Percentiles rank a stretch among this genome's conserved stretches.
Evolutionary conservation across 2,797 vertebrate genomes (phyloP).

Genomic region (Gorsachius magnificus): DNA sequence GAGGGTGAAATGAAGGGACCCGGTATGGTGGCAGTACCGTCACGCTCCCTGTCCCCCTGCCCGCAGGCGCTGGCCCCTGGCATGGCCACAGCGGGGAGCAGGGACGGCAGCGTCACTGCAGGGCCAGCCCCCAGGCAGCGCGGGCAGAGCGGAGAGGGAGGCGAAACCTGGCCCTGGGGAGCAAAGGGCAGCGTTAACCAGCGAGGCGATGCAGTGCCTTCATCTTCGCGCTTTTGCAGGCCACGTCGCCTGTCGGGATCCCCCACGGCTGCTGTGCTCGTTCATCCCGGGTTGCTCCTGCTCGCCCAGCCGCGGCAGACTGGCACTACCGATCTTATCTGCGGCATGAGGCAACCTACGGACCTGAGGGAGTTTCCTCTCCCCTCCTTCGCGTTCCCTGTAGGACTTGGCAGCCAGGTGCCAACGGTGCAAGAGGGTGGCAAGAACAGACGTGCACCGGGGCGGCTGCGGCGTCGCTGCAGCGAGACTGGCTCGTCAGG

Average conservation of each 20-base stretch:
- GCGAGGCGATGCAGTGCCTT: fast-evolving
- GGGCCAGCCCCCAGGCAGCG: not conserved
- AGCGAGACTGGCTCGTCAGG: not conserved
- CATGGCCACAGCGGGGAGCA: not conserved
- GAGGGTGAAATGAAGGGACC: fast-evolving
- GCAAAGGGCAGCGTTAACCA: not conserved
- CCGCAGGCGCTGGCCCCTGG: fast-evolving
- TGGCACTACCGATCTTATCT: not conserved
- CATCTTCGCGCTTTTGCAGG: not conserved
- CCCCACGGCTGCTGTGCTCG: not conserved
- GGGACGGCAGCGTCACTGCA: not conserved
- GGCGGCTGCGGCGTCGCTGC: not conserved
- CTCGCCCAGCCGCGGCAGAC: not conserved
- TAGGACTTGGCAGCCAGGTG: not conserved
- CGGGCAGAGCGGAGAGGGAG: not conserved
- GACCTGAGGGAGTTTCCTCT: not conserved
- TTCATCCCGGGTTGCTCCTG: not conserved
- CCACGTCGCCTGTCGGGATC: fast-evolving
- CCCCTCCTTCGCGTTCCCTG: not conserved
- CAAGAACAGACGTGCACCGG: constrained; percentile 37
- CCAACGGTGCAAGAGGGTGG: not conserved
- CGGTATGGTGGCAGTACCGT: fast-evolving
- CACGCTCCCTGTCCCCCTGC: not conserved
- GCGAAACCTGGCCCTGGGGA: not conserved
- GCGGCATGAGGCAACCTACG: not conserved